Evolutionary conservation across 2,797 vertebrate species (phyloP).

Genomic region (Acanthopagrus latus): DNA sequence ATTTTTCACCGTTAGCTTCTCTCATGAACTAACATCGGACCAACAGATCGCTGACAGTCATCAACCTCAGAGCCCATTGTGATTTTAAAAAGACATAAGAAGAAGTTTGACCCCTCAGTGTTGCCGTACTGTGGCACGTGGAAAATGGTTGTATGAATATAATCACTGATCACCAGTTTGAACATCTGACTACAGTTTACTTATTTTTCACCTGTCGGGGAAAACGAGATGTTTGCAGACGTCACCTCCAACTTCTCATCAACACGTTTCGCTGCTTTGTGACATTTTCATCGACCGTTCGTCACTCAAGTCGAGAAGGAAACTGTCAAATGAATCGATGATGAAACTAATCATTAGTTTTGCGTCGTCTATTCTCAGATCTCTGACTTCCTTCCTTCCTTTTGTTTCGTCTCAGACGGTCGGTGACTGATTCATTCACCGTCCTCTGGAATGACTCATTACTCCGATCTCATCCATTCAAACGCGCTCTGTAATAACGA

Average conservation of each 20-base stretch:
- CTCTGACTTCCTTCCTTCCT: not conserved
- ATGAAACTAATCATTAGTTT: not conserved
- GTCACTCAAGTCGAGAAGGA: not conserved
- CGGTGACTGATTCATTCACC: slow-evolving; percentile 11
- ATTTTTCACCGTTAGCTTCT: too few relatives aligned
- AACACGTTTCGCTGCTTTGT: not conserved
- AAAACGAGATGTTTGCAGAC: too few relatives aligned
- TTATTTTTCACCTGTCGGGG: too few relatives aligned
- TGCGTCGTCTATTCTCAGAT: not conserved
- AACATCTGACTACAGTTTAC: too few relatives aligned
- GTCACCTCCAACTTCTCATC: not conserved
- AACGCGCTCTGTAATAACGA: not conserved
- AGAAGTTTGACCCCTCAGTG: too few relatives aligned
- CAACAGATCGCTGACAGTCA: too few relatives aligned
- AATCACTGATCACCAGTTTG: too few relatives aligned
- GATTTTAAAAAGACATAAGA: too few relatives aligned
- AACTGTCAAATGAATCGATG: not conserved
- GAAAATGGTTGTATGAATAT: too few relatives aligned
- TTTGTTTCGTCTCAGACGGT: slow-evolving; percentile 4
- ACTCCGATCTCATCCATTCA: not conserved
- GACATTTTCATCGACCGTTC: not conserved
- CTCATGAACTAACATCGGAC: too few relatives aligned
- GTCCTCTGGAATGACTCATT: slow-evolving; percentile 4
- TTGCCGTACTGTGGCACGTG: too few relatives aligned
- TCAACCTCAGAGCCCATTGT: too few relatives aligned